Percentiles rank a stretch among this genome's conserved stretches.
Evolutionary conservation across 1,140 invertebrate species (phyloP).

Genomic region (Rhizoglyphus robini): DNA sequence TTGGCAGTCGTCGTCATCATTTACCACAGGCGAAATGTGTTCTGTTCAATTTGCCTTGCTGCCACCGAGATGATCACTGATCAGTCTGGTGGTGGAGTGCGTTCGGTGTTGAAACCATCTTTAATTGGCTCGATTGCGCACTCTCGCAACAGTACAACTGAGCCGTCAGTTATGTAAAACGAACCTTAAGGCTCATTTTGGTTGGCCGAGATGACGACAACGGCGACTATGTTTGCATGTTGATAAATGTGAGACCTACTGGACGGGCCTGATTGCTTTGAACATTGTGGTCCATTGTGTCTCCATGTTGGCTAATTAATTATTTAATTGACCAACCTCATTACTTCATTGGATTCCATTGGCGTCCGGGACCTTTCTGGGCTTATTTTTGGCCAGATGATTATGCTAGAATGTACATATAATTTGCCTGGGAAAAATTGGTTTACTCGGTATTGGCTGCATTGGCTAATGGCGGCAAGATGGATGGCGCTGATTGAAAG

Average conservation of each 20-base stretch:
- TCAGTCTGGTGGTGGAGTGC: too few relatives aligned
- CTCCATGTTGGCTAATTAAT: conserved; percentile 8
- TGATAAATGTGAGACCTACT: not conserved
- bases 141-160: too few relatives aligned
- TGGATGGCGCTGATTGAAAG: not conserved
- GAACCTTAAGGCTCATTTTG: conserved; percentile 5
- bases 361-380: not conserved
- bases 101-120: not conserved
- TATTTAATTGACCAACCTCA: conserved; percentile 5
- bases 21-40: conserved; percentile 4
- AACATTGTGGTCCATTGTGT: not conserved
- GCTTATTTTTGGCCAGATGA: conserved; percentile 1
- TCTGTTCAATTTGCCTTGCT: not conserved
- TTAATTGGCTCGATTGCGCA: too few relatives aligned
- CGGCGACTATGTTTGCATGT: not conserved
- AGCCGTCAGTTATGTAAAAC: not conserved
- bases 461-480: conserved; percentile 4
- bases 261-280: too few relatives aligned
- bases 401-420: not conserved
- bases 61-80: not conserved
- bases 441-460: too few relatives aligned
- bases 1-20: not conserved
- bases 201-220: not conserved
- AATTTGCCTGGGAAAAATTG: conserved; percentile 1
- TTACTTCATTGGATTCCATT: not conserved